Conservation (phyloP, 2,797 vertebrate species). For the Anguilla pacifica region DNA sequence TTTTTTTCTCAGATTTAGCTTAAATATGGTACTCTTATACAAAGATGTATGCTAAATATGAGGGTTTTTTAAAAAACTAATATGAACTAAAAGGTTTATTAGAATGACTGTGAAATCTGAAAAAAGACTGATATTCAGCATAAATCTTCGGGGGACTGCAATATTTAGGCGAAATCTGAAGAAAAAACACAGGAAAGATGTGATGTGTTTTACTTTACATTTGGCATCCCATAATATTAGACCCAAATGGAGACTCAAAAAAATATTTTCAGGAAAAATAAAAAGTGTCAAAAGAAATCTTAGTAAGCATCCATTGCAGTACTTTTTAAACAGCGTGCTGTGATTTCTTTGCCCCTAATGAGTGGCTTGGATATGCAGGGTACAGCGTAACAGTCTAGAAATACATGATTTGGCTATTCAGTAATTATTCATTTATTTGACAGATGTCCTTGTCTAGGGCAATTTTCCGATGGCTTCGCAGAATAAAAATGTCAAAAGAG, state of each 20-base stretch:
- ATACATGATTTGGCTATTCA: background rate
- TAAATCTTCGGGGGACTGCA: too few species aligned
- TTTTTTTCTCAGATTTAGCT: too few species aligned
- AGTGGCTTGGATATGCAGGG: background rate
- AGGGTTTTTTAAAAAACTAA: too few species aligned
- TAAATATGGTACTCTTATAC: too few species aligned
- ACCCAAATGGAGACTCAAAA: slow-evolving; percentile 8
- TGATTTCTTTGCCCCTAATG: background rate
- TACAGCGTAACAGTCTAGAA: background rate
- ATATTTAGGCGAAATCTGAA: too few species aligned
- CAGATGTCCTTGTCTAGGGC: background rate
- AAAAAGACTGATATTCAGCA: too few species aligned
- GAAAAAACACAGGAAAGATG: too few species aligned
- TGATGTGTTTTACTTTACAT: too few species aligned
- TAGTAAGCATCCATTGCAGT: background rate
- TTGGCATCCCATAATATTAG: too few species aligned
- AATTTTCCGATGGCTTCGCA: background rate
- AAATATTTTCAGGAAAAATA: slow-evolving; percentile 2
- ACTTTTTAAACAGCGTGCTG: background rate
- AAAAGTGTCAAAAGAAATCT: background rate
- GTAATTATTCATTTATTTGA: background rate
- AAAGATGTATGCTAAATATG: too few species aligned
- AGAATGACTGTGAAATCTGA: too few species aligned
- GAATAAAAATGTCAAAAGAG: background rate
- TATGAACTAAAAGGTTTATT: too few species aligned